Conservation (phyloP, 2,797 vertebrate species). For the Thamnophis elegans region DNA sequence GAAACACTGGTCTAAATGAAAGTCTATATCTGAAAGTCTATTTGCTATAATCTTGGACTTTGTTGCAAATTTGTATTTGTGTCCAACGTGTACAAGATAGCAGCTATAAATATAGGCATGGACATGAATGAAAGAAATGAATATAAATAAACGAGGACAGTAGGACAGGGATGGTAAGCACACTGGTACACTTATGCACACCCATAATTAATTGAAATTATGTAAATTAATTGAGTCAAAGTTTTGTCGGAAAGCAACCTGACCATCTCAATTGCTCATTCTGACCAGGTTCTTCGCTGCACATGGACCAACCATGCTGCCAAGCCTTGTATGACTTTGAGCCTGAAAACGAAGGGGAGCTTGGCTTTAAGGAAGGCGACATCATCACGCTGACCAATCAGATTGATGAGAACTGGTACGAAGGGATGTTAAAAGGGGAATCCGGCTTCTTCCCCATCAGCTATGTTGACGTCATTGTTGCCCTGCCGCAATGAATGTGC, state of each 20-base stretch:
- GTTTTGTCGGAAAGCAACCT: not conserved
- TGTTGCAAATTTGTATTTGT: too few relatives aligned
- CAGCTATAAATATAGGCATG: too few relatives aligned
- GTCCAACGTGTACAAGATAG: too few relatives aligned
- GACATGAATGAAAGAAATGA: too few relatives aligned
- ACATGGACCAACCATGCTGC: slow-evolving; percentile 91
- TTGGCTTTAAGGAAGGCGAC: slow-evolving; percentile 95
- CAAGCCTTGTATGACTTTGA: slow-evolving; percentile 92
- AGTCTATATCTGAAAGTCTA: too few relatives aligned
- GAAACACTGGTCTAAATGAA: too few relatives aligned
- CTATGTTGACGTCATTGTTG: slow-evolving; percentile 92
- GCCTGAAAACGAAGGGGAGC: slow-evolving; percentile 92
- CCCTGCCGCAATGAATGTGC: slow-evolving; percentile 82
- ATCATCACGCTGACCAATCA: slow-evolving; percentile 94
- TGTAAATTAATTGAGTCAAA: too few relatives aligned
- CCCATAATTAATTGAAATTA: too few relatives aligned
- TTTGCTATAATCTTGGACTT: not conserved
- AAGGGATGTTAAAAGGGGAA: slow-evolving; percentile 88
- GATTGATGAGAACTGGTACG: slow-evolving; percentile 98
- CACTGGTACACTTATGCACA: too few relatives aligned
- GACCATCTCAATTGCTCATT: not conserved
- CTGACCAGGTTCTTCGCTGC: slow-evolving; percentile 75
- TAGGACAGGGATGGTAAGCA: too few relatives aligned
- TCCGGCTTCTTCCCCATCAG: slow-evolving; percentile 97
- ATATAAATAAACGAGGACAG: too few relatives aligned